Conservation (phyloP, 2,113 vertebrate species). For the Picathartes gymnocephalus region DNA sequence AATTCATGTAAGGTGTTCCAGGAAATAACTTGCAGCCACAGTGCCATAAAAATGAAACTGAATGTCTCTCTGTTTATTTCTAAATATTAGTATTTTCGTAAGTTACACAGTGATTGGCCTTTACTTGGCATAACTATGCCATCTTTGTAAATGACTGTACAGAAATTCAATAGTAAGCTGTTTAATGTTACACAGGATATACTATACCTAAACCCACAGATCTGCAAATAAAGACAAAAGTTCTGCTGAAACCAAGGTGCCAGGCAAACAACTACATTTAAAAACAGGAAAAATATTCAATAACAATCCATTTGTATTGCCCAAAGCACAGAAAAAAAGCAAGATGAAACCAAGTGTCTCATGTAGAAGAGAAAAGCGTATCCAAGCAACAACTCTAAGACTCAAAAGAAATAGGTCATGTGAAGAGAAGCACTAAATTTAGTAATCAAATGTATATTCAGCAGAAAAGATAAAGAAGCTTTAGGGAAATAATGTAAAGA, state of each 20-base stretch:
- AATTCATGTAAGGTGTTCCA: background rate
- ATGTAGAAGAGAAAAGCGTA: slow-evolving; percentile 9
- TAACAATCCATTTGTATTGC: background rate
- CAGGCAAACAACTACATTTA: background rate
- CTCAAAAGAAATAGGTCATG: slow-evolving; percentile 49
- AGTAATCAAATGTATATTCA: slow-evolving; percentile 49
- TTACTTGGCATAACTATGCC: background rate
- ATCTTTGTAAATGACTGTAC: background rate
- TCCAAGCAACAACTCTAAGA: slow-evolving; percentile 53
- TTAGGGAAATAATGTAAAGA: background rate
- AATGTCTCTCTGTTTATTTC: background rate
- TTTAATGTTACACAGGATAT: background rate
- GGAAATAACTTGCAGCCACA: background rate
- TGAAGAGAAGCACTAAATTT: slow-evolving; percentile 46
- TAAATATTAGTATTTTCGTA: background rate
- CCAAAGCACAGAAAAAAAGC: slow-evolving; percentile 10
- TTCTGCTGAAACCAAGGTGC: slow-evolving; percentile 3
- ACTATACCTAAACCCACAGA: background rate
- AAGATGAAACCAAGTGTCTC: slow-evolving; percentile 24
- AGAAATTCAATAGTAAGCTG: background rate
- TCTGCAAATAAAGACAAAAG: background rate
- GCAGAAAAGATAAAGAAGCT: slow-evolving; percentile 26
- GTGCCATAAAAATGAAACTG: background rate
- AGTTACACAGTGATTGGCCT: background rate
- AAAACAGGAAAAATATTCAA: background rate